phyloP scores from a whole-genome alignment of 2,888 invertebrate genomes.

The Netelia inedita region DNA sequence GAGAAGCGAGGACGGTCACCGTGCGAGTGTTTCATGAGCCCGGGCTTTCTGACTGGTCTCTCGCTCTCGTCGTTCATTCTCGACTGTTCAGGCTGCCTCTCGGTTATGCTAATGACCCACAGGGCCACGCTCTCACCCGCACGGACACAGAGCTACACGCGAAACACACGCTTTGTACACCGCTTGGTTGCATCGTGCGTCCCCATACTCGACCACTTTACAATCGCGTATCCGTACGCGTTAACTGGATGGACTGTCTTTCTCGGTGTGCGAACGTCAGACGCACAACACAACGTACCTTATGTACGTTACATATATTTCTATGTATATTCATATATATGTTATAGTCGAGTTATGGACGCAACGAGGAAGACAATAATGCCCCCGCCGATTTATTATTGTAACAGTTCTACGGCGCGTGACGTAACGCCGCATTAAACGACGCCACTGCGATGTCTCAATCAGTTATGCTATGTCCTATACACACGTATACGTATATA shows the following conservation, averaged over 20 bases:
- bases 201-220: conserved; percentile 50
- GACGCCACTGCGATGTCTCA: conserved; percentile 76
- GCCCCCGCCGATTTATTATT: conserved; percentile 80
- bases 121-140: conserved; percentile 60
- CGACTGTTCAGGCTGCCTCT: conserved; percentile 70
- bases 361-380: conserved; percentile 76
- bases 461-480: conserved; percentile 69
- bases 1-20: conserved; percentile 47
- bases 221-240: conserved; percentile 41
- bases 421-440: conserved; percentile 79
- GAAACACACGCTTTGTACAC: background rate
- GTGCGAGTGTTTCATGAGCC: conserved; percentile 57
- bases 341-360: conserved; percentile 66
- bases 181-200: conserved; percentile 4
- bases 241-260: conserved; percentile 45
- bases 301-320: conserved; percentile 23
- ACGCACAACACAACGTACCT: conserved; percentile 33
- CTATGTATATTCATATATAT: conserved; percentile 10
- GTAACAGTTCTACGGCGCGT: conserved; percentile 76
- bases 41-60: conserved; percentile 55
- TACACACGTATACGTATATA: conserved; percentile 4
- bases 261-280: conserved; percentile 53
- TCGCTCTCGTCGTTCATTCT: conserved; percentile 41
- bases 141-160: conserved; percentile 29
- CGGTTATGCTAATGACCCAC: conserved; percentile 81